Conservation (phyloP, 2,113 vertebrate species). For the Oreochromis niloticus region DNA sequence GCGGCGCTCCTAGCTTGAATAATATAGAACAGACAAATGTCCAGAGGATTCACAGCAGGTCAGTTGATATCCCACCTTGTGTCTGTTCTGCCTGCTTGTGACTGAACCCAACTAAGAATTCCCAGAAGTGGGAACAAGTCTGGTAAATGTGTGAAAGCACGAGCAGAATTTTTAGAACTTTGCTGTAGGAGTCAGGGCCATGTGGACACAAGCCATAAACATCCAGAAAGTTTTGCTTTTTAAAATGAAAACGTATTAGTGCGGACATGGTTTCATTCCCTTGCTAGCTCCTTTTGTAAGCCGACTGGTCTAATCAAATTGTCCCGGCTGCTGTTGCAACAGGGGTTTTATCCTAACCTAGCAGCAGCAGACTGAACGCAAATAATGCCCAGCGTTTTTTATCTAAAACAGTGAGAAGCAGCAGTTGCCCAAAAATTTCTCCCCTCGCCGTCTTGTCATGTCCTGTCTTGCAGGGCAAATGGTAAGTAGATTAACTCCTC, state of each 20-base stretch:
- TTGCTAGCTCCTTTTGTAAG: neutral
- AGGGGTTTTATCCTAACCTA: neutral
- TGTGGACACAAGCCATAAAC: neutral
- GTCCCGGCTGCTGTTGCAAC: conserved; percentile 4
- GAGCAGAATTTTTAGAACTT: neutral
- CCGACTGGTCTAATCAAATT: neutral
- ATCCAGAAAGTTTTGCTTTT: neutral
- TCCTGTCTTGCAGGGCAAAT: conserved; percentile 42
- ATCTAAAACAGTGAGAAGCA: conserved; percentile 50
- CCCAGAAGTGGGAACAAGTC: neutral
- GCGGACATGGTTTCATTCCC: neutral
- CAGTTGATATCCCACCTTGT: neutral
- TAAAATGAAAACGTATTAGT: neutral
- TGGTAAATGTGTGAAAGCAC: neutral
- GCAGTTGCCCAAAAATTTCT: conserved; percentile 41
- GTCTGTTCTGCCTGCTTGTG: neutral
- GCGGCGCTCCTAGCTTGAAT: neutral
- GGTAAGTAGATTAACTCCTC: conserved; percentile 57
- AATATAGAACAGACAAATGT: neutral
- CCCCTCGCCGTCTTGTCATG: conserved; percentile 19
- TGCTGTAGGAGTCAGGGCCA: neutral
- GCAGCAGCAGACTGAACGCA: neutral
- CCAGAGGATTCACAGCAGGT: neutral
- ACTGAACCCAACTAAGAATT: neutral
- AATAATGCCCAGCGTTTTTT: conserved; percentile 49